These are phyloP conservation scores for Phenganax subtilis DNA, from an alignment of 92 coral and sea anemone genomes.

Conservation along the genomic window DNA sequence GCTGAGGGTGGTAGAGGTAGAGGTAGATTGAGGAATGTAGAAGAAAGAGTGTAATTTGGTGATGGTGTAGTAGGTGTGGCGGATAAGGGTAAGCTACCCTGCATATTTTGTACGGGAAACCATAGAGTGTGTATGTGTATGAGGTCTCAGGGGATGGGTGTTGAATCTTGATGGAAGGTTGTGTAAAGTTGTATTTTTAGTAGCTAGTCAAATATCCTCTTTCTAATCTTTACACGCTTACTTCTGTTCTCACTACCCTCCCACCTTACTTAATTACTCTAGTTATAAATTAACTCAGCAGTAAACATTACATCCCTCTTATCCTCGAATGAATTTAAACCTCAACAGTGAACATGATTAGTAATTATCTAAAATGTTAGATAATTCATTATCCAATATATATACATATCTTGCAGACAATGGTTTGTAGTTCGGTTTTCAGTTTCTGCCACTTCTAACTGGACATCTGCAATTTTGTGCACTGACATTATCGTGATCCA, in stretches of 20 bases:
- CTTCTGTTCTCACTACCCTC: too few relatives aligned
- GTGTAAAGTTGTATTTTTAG: too few relatives aligned
- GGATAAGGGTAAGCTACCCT: too few relatives aligned
- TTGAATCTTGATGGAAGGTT: too few relatives aligned
- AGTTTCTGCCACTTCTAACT: not conserved
- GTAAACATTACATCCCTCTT: slow-evolving; percentile 3
- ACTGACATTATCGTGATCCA: not conserved
- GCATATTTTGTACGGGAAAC: too few relatives aligned
- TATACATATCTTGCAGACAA: not conserved
- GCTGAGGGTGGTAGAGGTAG: not conserved
- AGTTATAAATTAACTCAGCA: not conserved
- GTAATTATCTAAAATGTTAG: not conserved
- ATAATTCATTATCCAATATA: not conserved
- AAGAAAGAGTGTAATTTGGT: too few relatives aligned
- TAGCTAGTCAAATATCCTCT: too few relatives aligned
- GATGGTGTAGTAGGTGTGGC: too few relatives aligned
- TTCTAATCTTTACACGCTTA: too few relatives aligned
- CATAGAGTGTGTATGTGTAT: not conserved
- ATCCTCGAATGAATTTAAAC: not conserved
- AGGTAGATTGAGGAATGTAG: not conserved
- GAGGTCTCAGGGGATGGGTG: too few relatives aligned
- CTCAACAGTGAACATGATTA: not conserved
- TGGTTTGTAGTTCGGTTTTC: slow-evolving; percentile 1
- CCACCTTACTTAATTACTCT: too few relatives aligned
- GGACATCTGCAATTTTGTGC: not conserved